Percentiles rank a stretch among this genome's conserved stretches.
Evolutionary conservation across 2,113 vertebrate genomes (phyloP).

Genomic region (Recurvirostra avosetta): DNA sequence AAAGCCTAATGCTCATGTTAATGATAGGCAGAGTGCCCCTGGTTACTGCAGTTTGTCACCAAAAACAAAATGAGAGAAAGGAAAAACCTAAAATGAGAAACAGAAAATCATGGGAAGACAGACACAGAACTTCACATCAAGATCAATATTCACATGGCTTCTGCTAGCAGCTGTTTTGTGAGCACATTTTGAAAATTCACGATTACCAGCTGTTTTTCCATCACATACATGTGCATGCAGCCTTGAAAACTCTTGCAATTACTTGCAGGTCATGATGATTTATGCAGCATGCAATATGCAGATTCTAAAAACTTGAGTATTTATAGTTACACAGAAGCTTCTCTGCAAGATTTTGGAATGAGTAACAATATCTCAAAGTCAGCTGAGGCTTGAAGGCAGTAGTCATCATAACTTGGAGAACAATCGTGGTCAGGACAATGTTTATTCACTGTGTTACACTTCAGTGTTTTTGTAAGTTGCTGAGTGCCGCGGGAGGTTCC

Average conservation of each 20-base stretch:
- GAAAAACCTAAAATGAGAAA: not conserved
- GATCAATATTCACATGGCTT: not conserved
- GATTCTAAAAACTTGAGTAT: not conserved
- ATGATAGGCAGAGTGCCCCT: not conserved
- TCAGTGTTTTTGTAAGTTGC: not conserved
- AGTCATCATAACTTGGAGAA: not conserved
- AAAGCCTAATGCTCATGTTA: not conserved
- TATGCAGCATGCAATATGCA: not conserved
- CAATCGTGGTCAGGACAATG: not conserved
- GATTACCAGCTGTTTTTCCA: not conserved
- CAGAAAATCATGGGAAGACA: not conserved
- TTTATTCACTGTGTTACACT: not conserved
- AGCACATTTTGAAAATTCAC: not conserved
- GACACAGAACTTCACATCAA: not conserved
- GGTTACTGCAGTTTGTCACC: not conserved
- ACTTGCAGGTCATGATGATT: not conserved
- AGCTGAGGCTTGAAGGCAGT: not conserved
- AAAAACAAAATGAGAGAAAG: not conserved
- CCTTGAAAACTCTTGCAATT: not conserved
- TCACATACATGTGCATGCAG: not conserved
- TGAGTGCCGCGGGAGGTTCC: not conserved
- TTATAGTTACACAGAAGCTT: not conserved
- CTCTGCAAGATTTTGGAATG: not conserved
- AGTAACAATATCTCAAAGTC: not conserved
- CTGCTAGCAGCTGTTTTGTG: not conserved